Evolutionary conservation across 2,888 invertebrate species (phyloP).

Genomic region (Leptinotarsa peninsularis): DNA sequence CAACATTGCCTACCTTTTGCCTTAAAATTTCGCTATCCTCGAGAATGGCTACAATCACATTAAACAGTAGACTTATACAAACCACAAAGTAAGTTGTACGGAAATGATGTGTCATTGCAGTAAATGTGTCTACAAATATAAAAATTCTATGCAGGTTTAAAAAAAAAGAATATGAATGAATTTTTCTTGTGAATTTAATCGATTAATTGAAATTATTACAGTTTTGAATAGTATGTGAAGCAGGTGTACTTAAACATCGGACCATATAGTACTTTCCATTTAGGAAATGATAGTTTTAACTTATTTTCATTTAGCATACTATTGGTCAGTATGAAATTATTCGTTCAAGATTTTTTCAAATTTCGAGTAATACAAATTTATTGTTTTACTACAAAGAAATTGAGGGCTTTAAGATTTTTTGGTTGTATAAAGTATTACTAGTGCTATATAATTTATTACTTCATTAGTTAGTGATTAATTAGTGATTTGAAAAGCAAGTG

Average conservation of each 20-base stretch:
- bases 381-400: background rate
- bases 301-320: background rate
- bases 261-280: background rate
- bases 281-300: background rate
- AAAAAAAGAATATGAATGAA: too few relatives aligned
- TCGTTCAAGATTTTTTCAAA: too few relatives aligned
- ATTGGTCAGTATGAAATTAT: background rate
- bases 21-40: constrained; percentile 67
- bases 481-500: constrained; percentile 9
- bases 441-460: constrained; percentile 13
- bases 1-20: constrained; percentile 69
- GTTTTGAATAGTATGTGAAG: background rate
- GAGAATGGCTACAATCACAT: constrained; percentile 65
- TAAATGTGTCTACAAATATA: too few relatives aligned
- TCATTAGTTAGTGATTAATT: background rate
- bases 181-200: too few relatives aligned
- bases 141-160: too few relatives aligned
- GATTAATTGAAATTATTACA: background rate
- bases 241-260: background rate
- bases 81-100: background rate
- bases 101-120: too few relatives aligned
- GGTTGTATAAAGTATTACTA: constrained; percentile 16
- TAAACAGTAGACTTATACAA: constrained; percentile 25
- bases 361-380: background rate
- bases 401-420: background rate